Evolutionary conservation across 1,140 invertebrate species (phyloP).

Genomic region (Procambarus virginalis): DNA sequence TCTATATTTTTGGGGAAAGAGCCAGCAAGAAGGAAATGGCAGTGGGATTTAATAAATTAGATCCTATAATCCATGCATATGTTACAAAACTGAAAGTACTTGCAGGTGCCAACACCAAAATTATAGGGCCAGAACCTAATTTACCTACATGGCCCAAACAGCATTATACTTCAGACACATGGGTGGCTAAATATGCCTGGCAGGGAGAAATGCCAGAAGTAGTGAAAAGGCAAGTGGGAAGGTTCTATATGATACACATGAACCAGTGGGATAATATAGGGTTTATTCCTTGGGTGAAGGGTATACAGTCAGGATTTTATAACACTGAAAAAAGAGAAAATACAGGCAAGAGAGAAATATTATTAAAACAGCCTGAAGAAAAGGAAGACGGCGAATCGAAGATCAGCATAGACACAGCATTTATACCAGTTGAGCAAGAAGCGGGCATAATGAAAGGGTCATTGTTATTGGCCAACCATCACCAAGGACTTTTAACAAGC

Average conservation of each 20-base stretch:
- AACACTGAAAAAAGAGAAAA: background rate
- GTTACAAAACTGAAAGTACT: constrained; percentile 36
- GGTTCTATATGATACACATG: constrained; percentile 25
- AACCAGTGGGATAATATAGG: constrained; percentile 13
- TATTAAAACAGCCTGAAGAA: background rate
- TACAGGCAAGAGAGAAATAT: background rate
- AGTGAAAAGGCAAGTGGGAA: constrained; percentile 27
- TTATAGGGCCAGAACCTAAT: constrained; percentile 39
- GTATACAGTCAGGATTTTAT: background rate
- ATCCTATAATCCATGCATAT: constrained; percentile 28
- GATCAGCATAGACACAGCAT: background rate
- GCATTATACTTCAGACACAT: constrained; percentile 20
- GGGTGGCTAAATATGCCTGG: constrained; percentile 54
- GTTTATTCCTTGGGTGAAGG: constrained; percentile 1
- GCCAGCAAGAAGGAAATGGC: background rate
- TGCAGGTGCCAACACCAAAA: background rate
- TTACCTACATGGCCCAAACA: constrained; percentile 38
- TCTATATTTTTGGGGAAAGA: constrained; percentile 37
- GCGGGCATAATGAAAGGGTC: constrained; percentile 41
- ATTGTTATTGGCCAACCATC: constrained; percentile 24
- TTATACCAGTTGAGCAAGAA: constrained; percentile 31
- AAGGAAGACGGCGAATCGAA: background rate
- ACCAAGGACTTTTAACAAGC: constrained; percentile 42
- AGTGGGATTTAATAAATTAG: background rate
- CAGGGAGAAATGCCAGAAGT: constrained; percentile 17